Conservation (phyloP, 2,888 invertebrate species). For the Cyrtodaria siliqua region DNA sequence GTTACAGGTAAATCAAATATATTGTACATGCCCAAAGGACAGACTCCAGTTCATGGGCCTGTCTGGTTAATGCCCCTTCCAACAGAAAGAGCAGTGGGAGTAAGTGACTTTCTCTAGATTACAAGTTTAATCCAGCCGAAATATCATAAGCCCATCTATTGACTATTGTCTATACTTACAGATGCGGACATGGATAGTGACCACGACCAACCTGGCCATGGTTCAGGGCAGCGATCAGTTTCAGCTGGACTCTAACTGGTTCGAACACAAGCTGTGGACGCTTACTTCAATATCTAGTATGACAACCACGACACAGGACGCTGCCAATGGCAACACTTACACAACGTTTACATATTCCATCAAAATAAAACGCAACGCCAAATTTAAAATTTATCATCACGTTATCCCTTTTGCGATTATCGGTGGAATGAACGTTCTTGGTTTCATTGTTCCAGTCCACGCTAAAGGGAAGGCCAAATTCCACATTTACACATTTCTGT, state of each 20-base stretch:
- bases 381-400: constrained; percentile 7
- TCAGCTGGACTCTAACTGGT: background rate
- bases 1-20: too few species aligned
- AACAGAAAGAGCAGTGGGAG: too few species aligned
- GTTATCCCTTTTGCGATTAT: constrained; percentile 6
- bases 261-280: constrained; percentile 7
- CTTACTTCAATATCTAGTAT: background rate
- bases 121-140: too few species aligned
- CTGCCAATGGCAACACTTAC: background rate
- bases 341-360: constrained; percentile 13
- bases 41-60: too few species aligned
- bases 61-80: too few species aligned
- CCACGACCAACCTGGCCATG: constrained; percentile 5
- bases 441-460: constrained; percentile 11
- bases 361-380: constrained; percentile 13
- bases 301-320: background rate
- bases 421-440: constrained; percentile 8
- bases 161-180: background rate
- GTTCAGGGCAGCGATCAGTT: constrained; percentile 13
- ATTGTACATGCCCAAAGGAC: too few species aligned
- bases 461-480: constrained; percentile 12
- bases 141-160: too few species aligned
- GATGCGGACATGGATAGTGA: constrained; percentile 12
- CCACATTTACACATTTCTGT: too few species aligned
- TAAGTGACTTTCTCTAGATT: too few species aligned